These are phyloP conservation scores for Odobenus rosmarus DNA, from an alignment of 2,113 vertebrate genomes.

Conservation along the genomic window DNA sequence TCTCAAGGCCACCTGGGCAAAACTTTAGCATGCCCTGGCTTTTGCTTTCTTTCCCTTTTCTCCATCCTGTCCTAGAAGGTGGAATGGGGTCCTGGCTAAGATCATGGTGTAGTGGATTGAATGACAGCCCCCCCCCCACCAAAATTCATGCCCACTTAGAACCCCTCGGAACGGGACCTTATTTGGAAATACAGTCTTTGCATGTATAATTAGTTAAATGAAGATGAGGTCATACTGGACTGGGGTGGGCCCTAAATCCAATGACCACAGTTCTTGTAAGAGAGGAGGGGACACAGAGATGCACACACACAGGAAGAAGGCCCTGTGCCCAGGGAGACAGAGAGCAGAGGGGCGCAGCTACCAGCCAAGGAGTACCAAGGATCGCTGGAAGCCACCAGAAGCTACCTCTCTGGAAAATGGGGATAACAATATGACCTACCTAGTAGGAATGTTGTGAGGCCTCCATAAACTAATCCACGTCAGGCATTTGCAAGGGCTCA, in stretches of 20 bases:
- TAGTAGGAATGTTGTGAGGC: not conserved
- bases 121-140: not conserved
- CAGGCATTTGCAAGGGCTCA: not conserved
- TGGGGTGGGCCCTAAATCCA: not conserved
- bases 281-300: not conserved
- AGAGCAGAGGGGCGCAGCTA: not conserved
- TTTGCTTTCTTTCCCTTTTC: not conserved
- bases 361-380: not conserved
- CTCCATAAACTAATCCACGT: not conserved
- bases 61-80: not conserved
- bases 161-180: not conserved
- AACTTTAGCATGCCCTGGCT: not conserved
- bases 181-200: not conserved
- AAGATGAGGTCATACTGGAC: not conserved
- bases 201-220: not conserved
- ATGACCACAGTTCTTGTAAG: not conserved
- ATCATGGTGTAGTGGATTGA: rapidly evolving
- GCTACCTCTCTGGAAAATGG: not conserved
- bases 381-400: not conserved
- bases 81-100: not conserved
- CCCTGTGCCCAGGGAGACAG: not conserved
- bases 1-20: not conserved
- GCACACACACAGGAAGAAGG: not conserved
- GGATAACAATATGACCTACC: too few relatives aligned
- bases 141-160: not conserved